These are phyloP conservation scores for Notiomystis cincta DNA, from an alignment of 2,113 vertebrate species.

Conservation along the genomic window DNA sequence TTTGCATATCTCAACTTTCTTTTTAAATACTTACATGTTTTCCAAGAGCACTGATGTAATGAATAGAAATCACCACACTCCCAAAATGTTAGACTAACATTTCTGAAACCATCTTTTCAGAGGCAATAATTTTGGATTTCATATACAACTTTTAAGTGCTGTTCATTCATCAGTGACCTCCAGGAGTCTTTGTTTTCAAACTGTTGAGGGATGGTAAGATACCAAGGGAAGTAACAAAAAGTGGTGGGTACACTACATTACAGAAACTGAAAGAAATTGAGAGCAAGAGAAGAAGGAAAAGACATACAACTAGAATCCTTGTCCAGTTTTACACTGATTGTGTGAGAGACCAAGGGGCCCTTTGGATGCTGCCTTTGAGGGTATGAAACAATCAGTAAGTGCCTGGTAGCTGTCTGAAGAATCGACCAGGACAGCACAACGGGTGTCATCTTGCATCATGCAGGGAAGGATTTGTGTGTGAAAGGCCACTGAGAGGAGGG, in stretches of 20 bases:
- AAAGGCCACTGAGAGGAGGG: not conserved
- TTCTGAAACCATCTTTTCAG: not conserved
- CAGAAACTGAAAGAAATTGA: not conserved
- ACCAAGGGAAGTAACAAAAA: not conserved
- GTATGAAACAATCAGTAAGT: not conserved
- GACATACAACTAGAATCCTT: not conserved
- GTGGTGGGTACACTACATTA: not conserved
- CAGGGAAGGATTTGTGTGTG: not conserved
- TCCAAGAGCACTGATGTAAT: not conserved
- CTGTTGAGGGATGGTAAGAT: accelerated
- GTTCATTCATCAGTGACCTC: not conserved
- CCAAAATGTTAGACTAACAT: not conserved
- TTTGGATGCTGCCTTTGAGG: not conserved
- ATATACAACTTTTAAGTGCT: not conserved
- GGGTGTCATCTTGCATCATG: not conserved
- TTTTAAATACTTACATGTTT: not conserved
- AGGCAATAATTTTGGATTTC: not conserved
- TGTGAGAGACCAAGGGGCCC: not conserved
- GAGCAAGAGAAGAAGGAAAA: not conserved
- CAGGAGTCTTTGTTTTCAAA: not conserved
- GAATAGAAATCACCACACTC: not conserved
- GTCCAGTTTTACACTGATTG: not conserved
- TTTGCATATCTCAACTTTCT: not conserved
- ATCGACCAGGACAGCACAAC: not conserved
- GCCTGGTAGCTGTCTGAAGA: not conserved